Conservation (phyloP, 2,888 invertebrate species). For the Rhogogaster chlorosoma region DNA sequence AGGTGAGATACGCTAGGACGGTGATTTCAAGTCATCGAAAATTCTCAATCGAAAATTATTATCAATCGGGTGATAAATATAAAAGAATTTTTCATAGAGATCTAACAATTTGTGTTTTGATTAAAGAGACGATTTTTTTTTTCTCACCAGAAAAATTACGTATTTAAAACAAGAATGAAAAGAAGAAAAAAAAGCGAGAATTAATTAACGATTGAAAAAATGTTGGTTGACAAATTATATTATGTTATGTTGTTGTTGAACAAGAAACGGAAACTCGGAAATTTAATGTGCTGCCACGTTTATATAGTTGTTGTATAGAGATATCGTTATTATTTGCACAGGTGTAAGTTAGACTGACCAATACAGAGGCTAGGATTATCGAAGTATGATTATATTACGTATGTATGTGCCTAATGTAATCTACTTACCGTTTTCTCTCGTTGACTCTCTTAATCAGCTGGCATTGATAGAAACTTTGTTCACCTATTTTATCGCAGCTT, state of each 20-base stretch:
- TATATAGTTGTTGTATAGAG: neutral
- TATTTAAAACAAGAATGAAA: no score
- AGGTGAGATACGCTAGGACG: neutral
- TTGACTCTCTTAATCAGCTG: conserved; percentile 13
- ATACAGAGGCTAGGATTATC: neutral
- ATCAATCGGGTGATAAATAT: neutral
- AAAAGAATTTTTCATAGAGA: neutral
- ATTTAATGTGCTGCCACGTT: neutral
- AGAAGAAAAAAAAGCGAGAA: no score
- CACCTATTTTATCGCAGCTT: neutral
- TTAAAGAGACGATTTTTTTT: neutral
- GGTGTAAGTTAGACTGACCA: neutral
- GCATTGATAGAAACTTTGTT: neutral
- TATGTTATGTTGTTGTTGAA: neutral
- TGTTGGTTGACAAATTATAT: neutral
- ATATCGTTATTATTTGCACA: conserved; percentile 12
- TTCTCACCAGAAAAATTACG: neutral
- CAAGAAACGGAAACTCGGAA: no score
- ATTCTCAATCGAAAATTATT: neutral
- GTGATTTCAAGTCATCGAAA: neutral
- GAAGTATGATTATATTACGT: neutral
- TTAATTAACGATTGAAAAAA: neutral
- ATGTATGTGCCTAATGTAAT: neutral
- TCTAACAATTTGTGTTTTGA: neutral
- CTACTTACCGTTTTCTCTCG: conserved; percentile 16